Percentiles rank a stretch among this genome's conserved stretches.
Conservation (phyloP, 2,113 vertebrate species). For the Pachycephala philippinensis region DNA sequence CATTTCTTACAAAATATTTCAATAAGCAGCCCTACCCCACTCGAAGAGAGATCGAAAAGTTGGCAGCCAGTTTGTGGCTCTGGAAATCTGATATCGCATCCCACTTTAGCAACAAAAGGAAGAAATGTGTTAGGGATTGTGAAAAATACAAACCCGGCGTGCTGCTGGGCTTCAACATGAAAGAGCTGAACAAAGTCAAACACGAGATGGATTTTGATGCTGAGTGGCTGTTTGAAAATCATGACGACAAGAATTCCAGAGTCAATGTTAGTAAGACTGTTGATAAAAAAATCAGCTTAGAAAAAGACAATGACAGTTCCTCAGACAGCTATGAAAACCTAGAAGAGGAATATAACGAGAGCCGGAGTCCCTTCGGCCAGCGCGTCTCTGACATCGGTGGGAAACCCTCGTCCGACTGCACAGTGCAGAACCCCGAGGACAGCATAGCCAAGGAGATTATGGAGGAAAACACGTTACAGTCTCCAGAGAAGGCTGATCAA, state of each 20-base stretch:
- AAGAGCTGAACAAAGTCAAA: slow-evolving; percentile 83
- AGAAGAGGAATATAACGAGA: slow-evolving; percentile 77
- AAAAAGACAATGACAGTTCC: slow-evolving; percentile 76
- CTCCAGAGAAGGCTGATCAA: slow-evolving; percentile 68
- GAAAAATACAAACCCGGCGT: slow-evolving; percentile 82
- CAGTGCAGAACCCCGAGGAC: slow-evolving; percentile 47
- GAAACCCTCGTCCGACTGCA: slow-evolving; percentile 50
- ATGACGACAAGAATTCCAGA: slow-evolving; percentile 83
- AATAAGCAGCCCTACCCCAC: slow-evolving; percentile 89
- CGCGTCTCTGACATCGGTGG: slow-evolving; percentile 47
- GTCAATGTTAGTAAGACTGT: slow-evolving; percentile 80
- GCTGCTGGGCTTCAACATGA: slow-evolving; percentile 94
- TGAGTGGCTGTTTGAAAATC: slow-evolving; percentile 78
- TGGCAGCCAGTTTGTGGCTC: slow-evolving; percentile 91
- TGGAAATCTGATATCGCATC: slow-evolving; percentile 95
- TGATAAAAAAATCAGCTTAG: slow-evolving; percentile 74
- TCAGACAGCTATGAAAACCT: slow-evolving; percentile 75
- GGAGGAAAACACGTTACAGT: slow-evolving; percentile 36
- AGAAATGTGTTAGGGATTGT: slow-evolving; percentile 88
- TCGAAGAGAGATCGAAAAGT: slow-evolving; percentile 89
- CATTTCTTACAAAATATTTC: slow-evolving; percentile 92
- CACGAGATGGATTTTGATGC: slow-evolving; percentile 84
- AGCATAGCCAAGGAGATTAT: slow-evolving; percentile 58
- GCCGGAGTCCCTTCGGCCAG: slow-evolving; percentile 66
- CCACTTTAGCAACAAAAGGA: slow-evolving; percentile 90